Conservation (phyloP, 2,888 invertebrate genomes). For the Brenthis hecate region DNA sequence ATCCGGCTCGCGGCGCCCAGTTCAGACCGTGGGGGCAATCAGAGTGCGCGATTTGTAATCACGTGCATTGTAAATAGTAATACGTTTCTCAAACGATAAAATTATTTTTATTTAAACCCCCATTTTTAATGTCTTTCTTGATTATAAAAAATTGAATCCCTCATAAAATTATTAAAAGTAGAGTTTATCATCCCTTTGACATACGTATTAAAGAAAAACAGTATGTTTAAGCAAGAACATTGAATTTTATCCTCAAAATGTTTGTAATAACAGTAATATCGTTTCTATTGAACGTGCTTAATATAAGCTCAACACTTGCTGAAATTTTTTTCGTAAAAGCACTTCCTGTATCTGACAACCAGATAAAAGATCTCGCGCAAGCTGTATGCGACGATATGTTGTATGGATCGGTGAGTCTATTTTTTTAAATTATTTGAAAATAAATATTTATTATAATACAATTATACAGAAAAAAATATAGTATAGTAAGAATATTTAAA, state of each 20-base stretch:
- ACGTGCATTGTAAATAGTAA: constrained; percentile 18
- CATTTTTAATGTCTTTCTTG: no score
- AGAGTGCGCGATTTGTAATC: constrained; percentile 48
- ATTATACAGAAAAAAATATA: background rate
- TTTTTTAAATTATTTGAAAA: background rate
- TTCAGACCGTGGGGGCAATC: constrained; percentile 52
- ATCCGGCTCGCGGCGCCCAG: constrained; percentile 51
- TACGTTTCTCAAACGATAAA: constrained; percentile 38
- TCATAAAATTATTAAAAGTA: background rate
- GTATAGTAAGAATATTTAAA: no score
- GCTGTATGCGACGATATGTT: constrained; percentile 38
- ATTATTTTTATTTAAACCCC: constrained; percentile 9
- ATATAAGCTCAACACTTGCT: constrained; percentile 16
- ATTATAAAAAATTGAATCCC: background rate
- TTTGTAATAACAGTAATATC: constrained; percentile 11
- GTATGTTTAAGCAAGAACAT: background rate
- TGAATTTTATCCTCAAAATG: constrained; percentile 18
- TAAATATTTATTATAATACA: background rate
- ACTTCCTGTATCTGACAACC: constrained; percentile 34
- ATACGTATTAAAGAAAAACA: background rate
- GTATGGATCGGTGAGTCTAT: constrained; percentile 33
- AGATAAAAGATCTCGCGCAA: constrained; percentile 37
- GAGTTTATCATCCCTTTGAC: background rate
- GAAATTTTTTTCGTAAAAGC: constrained; percentile 29
- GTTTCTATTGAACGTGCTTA: constrained; percentile 20